A percentile compares a stretch with the other conserved stretches of the same genome.
These are phyloP conservation scores for Pherbina coryleti DNA, from an alignment of 2,888 invertebrate genomes.

Conservation along the genomic window DNA sequence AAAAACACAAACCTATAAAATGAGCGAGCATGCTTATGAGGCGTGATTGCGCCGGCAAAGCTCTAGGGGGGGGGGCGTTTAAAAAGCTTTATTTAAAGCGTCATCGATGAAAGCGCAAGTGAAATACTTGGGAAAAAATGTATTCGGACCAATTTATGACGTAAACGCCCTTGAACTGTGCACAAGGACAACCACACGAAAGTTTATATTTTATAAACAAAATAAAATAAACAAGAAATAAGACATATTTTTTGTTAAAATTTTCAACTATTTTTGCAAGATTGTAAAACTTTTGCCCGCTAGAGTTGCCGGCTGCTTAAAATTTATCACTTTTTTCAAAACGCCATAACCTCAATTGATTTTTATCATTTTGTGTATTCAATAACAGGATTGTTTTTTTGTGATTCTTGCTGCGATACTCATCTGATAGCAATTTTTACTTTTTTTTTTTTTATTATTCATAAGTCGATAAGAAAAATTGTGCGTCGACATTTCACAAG, in stretches of 20 bases:
- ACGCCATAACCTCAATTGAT: no score
- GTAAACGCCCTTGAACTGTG: constrained; percentile 40
- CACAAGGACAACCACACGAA: constrained; percentile 18
- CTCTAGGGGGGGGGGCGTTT: neutral
- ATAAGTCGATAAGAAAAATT: neutral
- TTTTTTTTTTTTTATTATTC: neutral
- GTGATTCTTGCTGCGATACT: neutral
- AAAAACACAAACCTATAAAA: neutral
- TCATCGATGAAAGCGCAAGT: constrained; percentile 29
- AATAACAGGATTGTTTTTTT: neutral
- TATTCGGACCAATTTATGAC: neutral
- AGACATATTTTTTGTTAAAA: neutral
- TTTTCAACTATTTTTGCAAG: neutral
- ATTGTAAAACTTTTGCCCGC: neutral
- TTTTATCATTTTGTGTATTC: no score
- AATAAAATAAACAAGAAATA: neutral
- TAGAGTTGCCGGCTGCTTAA: neutral
- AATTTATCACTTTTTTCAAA: neutral
- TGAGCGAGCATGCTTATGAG: neutral
- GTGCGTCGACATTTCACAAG: neutral
- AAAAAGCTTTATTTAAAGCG: neutral
- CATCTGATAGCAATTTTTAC: neutral
- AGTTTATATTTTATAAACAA: neutral
- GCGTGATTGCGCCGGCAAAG: neutral
- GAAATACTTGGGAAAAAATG: neutral